A percentile compares a stretch with the other conserved stretches of the same genome.
phyloP scores from a whole-genome alignment of 2,113 vertebrate species.

The Psophia crepitans region DNA sequence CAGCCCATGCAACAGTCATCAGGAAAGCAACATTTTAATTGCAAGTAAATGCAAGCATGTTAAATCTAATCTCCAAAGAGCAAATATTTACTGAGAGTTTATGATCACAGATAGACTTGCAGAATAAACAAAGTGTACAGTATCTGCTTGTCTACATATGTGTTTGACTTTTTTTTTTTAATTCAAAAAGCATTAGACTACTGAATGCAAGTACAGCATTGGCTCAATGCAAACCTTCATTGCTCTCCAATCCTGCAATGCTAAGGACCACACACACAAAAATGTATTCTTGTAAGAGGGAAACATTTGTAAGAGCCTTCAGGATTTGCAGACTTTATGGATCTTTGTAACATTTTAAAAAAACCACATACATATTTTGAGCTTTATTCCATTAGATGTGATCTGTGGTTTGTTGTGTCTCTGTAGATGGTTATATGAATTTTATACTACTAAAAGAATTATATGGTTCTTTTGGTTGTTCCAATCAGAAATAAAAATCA shows the following conservation, averaged over 20 bases:
- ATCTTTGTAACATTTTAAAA: not conserved
- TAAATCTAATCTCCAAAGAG: conserved; percentile 52
- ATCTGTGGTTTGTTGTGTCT: not conserved
- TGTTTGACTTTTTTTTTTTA: conserved; percentile 1
- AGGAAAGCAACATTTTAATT: conserved; percentile 34
- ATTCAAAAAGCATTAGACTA: conserved; percentile 20
- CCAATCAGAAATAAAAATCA: not conserved
- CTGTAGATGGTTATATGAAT: not conserved
- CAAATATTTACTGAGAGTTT: conserved; percentile 61
- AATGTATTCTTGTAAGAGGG: not conserved
- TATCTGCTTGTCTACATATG: conserved; percentile 11
- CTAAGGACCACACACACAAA: not conserved
- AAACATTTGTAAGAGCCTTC: not conserved
- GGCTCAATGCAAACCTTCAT: not conserved
- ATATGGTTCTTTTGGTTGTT: not conserved
- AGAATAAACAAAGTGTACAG: conserved; percentile 36
- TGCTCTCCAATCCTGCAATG: not conserved
- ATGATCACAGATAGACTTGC: conserved; percentile 43
- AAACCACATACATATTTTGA: not conserved
- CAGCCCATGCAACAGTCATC: not conserved
- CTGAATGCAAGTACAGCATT: not conserved
- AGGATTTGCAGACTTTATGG: not conserved
- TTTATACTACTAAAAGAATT: not conserved
- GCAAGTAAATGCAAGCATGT: conserved; percentile 16
- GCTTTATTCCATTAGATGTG: not conserved